These are phyloP conservation scores for Erebia epiphron DNA, from an alignment of 2,888 invertebrate genomes.

Conservation along the genomic window DNA sequence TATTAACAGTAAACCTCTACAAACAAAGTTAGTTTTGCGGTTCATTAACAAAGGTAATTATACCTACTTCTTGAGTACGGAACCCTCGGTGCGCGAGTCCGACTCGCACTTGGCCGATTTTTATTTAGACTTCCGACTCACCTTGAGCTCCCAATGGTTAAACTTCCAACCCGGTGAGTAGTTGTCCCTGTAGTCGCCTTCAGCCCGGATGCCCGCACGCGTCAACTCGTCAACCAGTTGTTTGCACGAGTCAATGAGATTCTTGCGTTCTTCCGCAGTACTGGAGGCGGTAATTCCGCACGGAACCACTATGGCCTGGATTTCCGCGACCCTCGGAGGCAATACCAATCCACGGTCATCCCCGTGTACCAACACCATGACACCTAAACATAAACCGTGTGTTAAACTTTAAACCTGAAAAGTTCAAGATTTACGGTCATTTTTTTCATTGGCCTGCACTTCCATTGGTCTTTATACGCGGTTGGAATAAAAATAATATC, in stretches of 20 bases:
- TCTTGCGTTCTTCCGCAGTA: constrained; percentile 86
- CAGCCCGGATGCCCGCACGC: constrained; percentile 86
- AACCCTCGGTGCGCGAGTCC: too few species aligned
- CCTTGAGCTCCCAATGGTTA: constrained; percentile 98
- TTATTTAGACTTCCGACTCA: constrained; percentile 51
- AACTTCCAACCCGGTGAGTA: constrained; percentile 99
- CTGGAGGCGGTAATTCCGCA: constrained; percentile 96
- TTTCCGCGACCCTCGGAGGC: constrained; percentile 94
- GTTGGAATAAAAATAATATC: too few species aligned
- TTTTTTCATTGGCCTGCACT: too few species aligned
- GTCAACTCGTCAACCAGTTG: constrained; percentile 85
- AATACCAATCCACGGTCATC: constrained; percentile 98
- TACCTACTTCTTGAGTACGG: too few species aligned
- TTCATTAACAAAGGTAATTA: too few species aligned
- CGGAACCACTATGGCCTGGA: constrained; percentile 96
- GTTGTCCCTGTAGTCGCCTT: constrained; percentile 95
- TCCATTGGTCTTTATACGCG: too few species aligned
- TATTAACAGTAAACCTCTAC: too few species aligned
- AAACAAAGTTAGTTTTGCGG: too few species aligned
- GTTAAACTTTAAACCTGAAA: too few species aligned
- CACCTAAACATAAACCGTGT: constrained; percentile 74
- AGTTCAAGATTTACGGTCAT: too few species aligned
- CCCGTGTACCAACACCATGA: constrained; percentile 96
- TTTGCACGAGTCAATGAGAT: constrained; percentile 87
- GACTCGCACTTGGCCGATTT: too few species aligned